Conservation (phyloP, 2,797 vertebrate genomes). For the Aldrovandia affinis region DNA sequence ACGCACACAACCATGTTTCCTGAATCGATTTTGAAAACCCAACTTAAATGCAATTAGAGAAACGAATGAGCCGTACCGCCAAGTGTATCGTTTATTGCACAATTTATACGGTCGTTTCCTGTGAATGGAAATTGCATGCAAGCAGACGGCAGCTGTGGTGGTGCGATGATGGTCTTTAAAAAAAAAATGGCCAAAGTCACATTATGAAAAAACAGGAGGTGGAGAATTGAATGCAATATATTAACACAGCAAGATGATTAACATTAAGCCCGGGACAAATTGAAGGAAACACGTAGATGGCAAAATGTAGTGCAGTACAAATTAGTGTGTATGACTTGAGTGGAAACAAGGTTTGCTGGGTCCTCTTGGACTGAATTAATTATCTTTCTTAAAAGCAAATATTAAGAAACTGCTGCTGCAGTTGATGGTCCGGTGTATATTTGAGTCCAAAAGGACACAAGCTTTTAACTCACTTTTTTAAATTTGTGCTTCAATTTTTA, state of each 20-base stretch:
- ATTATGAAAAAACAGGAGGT: not conserved
- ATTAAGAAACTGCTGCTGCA: not conserved
- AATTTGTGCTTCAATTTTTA: not conserved
- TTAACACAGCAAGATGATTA: not conserved
- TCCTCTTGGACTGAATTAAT: not conserved
- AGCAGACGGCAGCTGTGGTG: slow-evolving; percentile 39
- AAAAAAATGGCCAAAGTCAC: not conserved
- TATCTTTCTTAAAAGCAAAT: not conserved
- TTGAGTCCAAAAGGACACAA: not conserved
- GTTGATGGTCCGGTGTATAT: not conserved
- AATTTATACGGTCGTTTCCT: slow-evolving; percentile 46
- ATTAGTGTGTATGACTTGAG: not conserved
- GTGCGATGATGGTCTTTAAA: not conserved
- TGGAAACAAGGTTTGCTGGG: not conserved
- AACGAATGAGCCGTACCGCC: slow-evolving; percentile 52
- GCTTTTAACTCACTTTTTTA: not conserved
- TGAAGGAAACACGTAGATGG: not conserved
- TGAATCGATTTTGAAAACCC: slow-evolving; percentile 52
- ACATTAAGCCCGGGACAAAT: not conserved
- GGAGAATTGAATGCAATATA: not conserved
- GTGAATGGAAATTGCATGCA: slow-evolving; percentile 47
- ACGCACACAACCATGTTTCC: slow-evolving; percentile 39
- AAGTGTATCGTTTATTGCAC: slow-evolving; percentile 48
- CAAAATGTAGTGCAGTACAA: not conserved
- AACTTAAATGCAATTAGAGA: slow-evolving; percentile 58